Base-by-base conservation (phyloP, 2,113 vertebrate genomes). In the Chrysochloris asiatica region DNA sequence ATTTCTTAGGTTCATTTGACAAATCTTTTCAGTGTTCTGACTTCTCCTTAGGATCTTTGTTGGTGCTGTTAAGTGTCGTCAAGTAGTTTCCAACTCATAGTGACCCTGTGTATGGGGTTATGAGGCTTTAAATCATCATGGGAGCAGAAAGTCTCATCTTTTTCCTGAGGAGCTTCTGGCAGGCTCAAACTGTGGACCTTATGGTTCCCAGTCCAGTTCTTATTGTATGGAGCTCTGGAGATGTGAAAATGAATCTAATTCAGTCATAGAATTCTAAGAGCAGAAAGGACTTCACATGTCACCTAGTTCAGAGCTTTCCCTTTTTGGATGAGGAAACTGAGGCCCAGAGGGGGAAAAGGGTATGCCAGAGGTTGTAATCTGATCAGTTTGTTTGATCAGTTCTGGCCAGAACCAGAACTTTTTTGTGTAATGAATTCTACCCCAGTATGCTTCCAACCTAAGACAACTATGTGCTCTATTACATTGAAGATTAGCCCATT, bases 311-410 rank as follows among this genome's bases (percentile, higher is more conserved):
- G 33, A 75, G 26, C n/a, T 71, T 80, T 77, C 41, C 22, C 45
- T n/a, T 89, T 82, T 54, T 17, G 10, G 26, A 76, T 13, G 41
- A 86, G 63, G 21, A 81, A 41, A 78, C 47, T 77, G 63, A 90
- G 26, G 9, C 63, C 47, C 11, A 48, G 61, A 47, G 38, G 24
- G 8, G 21, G 11, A 6, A 54, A 41, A 24, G 0, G 11, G 36
- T 33, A 76, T 59, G 1, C 69, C 41, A 36, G 69, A 71, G 24
- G 83, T n/a, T 89, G 21, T n/a, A 72, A 26, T 22, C 10, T 17
- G 2, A 33, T 41, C 33, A 17, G 6, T n/a, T n/a, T n/a, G n/a
- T n/a, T n/a, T n/a, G n/a, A n/a, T n/a, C n/a, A 61, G 26, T 14
- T 14, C 10, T 21, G 21, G 11, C 24, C 86, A 73, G 77, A 86